Evolutionary conservation across 2,888 invertebrate genomes (phyloP).

Genomic region (Thumatha senex): DNA sequence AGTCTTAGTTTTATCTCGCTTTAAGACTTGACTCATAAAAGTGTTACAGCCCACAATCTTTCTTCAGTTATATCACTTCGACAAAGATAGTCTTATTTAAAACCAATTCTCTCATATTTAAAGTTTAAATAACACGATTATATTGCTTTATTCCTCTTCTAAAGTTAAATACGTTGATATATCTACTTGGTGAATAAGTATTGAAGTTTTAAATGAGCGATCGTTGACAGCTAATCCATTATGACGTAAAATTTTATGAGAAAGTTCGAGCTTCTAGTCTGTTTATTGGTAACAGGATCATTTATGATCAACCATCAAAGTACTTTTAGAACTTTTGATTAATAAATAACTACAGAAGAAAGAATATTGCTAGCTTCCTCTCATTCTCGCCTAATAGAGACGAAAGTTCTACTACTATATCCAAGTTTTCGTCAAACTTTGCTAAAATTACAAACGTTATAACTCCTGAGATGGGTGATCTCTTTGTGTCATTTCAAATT

Average conservation of each 20-base stretch:
- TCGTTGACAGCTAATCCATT: neutral
- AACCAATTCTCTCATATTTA: conserved; percentile 9
- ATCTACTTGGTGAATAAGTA: neutral
- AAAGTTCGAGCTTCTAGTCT: neutral
- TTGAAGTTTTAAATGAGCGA: conserved; percentile 6
- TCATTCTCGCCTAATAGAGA: too few species aligned
- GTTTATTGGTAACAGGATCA: neutral
- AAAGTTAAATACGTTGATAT: neutral
- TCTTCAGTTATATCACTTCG: conserved; percentile 20
- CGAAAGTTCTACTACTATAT: too few species aligned
- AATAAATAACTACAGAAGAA: too few species aligned
- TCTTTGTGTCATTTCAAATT: too few species aligned
- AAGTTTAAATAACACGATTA: neutral
- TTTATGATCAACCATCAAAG: neutral
- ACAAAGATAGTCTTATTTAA: conserved; percentile 12
- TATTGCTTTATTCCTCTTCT: neutral
- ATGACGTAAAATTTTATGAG: neutral
- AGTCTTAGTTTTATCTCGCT: neutral
- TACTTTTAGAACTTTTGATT: too few species aligned
- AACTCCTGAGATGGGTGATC: too few species aligned
- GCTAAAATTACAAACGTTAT: too few species aligned
- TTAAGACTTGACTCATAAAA: conserved; percentile 17
- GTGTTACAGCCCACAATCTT: conserved; percentile 19
- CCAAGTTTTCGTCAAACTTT: too few species aligned
- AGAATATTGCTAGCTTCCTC: too few species aligned